phyloP scores from a whole-genome alignment of 1,140 invertebrate species.

The Elymnias hypermnestra region DNA sequence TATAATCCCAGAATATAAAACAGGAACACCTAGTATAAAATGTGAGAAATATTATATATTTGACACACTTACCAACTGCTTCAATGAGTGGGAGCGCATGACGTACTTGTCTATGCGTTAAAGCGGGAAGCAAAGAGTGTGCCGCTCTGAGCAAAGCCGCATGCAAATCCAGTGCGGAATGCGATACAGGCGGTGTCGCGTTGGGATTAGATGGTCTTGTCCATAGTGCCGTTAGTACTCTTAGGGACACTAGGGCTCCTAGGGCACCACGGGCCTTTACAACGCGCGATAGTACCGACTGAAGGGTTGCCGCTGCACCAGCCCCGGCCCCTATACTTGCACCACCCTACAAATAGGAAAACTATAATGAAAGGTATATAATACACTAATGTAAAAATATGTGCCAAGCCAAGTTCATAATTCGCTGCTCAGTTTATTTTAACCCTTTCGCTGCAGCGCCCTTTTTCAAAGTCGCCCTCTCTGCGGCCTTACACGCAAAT shows the following conservation, averaged over 20 bases:
- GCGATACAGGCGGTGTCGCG: slow-evolving; percentile 23
- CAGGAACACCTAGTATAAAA: no score
- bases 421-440: no score
- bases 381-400: not conserved
- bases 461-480: no score
- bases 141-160: slow-evolving; percentile 52
- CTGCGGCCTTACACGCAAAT: no score
- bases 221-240: slow-evolving; percentile 35
- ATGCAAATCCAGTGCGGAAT: slow-evolving; percentile 49
- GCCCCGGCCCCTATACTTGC: slow-evolving; percentile 45
- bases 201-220: slow-evolving; percentile 22
- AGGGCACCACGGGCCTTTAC: slow-evolving; percentile 43
- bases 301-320: slow-evolving; percentile 48
- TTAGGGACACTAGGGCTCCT: slow-evolving; percentile 40
- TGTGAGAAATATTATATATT: no score
- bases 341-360: slow-evolving; percentile 32
- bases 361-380: not conserved
- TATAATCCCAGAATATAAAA: no score
- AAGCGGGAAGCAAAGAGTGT: slow-evolving; percentile 48
- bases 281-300: slow-evolving; percentile 51
- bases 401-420: no score
- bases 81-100: slow-evolving; percentile 47
- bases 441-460: no score
- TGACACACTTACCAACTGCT: slow-evolving; percentile 49
- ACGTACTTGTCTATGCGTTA: slow-evolving; percentile 33